A percentile compares a stretch with the other conserved stretches of the same genome.
These are phyloP conservation scores for Ondatra zibethicus DNA, from an alignment of 2,113 vertebrate genomes.

Conservation along the genomic window DNA sequence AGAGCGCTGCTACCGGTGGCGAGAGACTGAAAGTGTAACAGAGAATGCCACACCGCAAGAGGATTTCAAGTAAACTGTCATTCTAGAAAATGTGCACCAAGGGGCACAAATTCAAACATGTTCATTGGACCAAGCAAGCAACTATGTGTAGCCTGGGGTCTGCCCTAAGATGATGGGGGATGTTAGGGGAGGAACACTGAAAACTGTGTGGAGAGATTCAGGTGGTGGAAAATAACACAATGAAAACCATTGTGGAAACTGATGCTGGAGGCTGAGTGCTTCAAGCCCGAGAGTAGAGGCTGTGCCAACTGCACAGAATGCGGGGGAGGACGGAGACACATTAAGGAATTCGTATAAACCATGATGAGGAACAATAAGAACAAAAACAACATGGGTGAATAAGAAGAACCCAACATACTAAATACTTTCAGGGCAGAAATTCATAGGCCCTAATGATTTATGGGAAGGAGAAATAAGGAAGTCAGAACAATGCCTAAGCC, in stretches of 20 bases:
- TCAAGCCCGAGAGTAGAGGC: neutral
- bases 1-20: neutral
- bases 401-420: neutral
- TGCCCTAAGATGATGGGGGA: neutral
- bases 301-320: neutral
- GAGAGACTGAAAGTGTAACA: slow-evolving; percentile 19
- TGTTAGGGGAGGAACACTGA: neutral
- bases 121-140: neutral
- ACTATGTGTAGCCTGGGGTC: neutral
- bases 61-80: neutral
- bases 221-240: neutral
- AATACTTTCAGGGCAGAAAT: neutral
- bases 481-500: neutral
- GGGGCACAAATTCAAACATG: slow-evolving; percentile 21
- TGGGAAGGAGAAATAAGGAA: neutral
- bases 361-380: neutral
- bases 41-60: neutral
- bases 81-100: slow-evolving; percentile 1
- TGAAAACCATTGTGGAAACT: neutral
- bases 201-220: neutral
- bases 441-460: neutral
- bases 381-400: neutral
- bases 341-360: neutral
- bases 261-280: neutral
- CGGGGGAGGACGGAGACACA: neutral